These are phyloP conservation scores for Aradophagus sp. DNA, from an alignment of 1,140 invertebrate species.

Conservation along the genomic window DNA sequence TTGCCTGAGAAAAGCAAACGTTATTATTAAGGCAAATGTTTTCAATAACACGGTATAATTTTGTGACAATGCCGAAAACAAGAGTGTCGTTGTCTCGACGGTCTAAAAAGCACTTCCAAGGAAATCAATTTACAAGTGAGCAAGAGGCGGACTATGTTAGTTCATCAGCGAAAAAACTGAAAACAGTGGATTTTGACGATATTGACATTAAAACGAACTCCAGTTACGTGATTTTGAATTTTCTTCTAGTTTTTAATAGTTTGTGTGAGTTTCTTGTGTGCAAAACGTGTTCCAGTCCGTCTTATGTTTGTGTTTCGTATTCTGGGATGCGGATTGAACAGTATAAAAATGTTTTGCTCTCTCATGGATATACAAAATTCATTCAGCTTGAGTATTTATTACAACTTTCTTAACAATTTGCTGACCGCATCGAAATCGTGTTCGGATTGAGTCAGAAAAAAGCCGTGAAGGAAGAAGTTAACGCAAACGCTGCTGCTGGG, in stretches of 20 bases:
- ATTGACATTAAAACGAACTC: slow-evolving; percentile 7
- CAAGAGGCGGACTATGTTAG: slow-evolving; percentile 17
- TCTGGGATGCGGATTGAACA: slow-evolving; percentile 13
- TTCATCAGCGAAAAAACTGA: slow-evolving; percentile 27
- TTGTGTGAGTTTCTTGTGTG: slow-evolving; percentile 20
- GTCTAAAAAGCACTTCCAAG: slow-evolving; percentile 14
- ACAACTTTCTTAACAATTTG: slow-evolving; percentile 9
- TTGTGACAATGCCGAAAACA: too few relatives aligned
- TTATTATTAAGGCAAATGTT: too few relatives aligned
- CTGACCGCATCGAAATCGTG: slow-evolving; percentile 10
- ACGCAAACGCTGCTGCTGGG: slow-evolving; percentile 9
- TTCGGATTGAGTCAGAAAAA: slow-evolving; percentile 4
- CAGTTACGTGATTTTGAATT: slow-evolving; percentile 18
- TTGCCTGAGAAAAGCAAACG: too few relatives aligned
- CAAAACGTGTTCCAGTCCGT: slow-evolving; percentile 18
- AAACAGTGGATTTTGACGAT: slow-evolving; percentile 7
- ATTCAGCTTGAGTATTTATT: slow-evolving; percentile 9
- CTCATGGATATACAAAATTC: slow-evolving; percentile 10
- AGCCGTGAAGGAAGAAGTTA: slow-evolving; percentile 1
- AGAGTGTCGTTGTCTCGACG: too few relatives aligned
- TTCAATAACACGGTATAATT: too few relatives aligned
- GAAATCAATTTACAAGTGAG: slow-evolving; percentile 18
- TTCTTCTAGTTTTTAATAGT: slow-evolving; percentile 14
- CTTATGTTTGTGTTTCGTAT: slow-evolving; percentile 17
- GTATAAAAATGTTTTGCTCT: slow-evolving; percentile 24